Evolutionary conservation across 2,888 invertebrate genomes (phyloP).

Genomic region (Sminthurides aquaticus): DNA sequence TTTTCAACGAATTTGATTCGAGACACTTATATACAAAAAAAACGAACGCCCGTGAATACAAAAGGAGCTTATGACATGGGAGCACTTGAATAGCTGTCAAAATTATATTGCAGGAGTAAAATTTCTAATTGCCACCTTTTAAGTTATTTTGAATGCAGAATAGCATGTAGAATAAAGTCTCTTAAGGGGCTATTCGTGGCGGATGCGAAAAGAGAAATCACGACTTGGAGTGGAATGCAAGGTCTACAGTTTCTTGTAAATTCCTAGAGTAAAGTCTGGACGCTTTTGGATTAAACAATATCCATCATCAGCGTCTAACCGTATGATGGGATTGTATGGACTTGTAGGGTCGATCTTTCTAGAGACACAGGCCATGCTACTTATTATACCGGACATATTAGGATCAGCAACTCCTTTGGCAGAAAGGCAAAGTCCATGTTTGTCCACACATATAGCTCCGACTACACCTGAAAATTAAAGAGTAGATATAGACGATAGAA

Average conservation of each 20-base stretch:
- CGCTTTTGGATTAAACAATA: constrained; percentile 43
- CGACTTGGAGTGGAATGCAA: neutral
- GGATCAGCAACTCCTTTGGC: constrained; percentile 36
- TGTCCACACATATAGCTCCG: constrained; percentile 40
- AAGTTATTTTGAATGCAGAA: no score
- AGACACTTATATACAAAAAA: no score
- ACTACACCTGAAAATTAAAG: constrained; percentile 31
- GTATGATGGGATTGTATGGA: constrained; percentile 36
- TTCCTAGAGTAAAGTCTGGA: constrained; percentile 39
- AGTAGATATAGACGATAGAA: no score
- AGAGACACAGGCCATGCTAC: constrained; percentile 40
- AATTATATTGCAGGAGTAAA: no score
- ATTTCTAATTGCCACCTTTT: no score
- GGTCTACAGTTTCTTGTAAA: constrained; percentile 34
- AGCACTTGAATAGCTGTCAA: no score
- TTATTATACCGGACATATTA: constrained; percentile 38
- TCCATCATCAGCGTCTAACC: constrained; percentile 42
- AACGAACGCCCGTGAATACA: no score
- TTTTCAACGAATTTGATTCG: no score
- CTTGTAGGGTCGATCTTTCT: constrained; percentile 41
- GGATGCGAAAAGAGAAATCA: no score
- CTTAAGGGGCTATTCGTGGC: no score
- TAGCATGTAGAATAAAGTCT: no score
- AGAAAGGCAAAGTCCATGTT: constrained; percentile 35
- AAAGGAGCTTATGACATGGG: no score